A percentile compares a stretch with the other conserved stretches of the same genome.
Evolutionary conservation across 1,140 invertebrate genomes (phyloP).

Genomic region (Scaptomyza hsui): DNA sequence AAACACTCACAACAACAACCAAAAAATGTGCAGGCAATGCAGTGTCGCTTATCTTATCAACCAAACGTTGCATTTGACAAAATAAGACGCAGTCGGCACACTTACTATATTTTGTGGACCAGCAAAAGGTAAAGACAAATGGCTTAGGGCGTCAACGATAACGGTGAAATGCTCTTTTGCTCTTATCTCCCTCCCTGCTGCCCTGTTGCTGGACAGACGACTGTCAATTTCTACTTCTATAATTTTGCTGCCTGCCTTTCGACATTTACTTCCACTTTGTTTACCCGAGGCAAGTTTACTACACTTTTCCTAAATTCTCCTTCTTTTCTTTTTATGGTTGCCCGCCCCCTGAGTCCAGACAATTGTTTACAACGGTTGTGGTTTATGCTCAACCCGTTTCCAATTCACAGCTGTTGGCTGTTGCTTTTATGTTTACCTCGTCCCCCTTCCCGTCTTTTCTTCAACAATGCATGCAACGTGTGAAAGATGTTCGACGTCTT

Average conservation of each 20-base stretch:
- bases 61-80: conserved; percentile 49
- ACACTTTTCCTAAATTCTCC: conserved; percentile 24
- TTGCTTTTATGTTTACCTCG: background rate
- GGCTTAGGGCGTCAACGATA: conserved; percentile 39
- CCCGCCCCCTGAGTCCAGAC: conserved; percentile 29
- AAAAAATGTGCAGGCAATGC: conserved; percentile 28
- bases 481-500: background rate
- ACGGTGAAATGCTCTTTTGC: conserved; percentile 13
- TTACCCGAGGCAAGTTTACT: conserved; percentile 47
- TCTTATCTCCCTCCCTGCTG: background rate
- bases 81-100: conserved; percentile 66
- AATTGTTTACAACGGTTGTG: conserved; percentile 68
- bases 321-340: conserved; percentile 54
- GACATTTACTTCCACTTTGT: conserved; percentile 67
- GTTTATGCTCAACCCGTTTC: conserved; percentile 53
- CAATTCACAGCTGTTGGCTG: conserved; percentile 28
- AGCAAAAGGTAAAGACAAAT: conserved; percentile 3
- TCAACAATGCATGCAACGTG: background rate
- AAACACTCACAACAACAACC: conserved; percentile 5
- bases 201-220: conserved; percentile 3
- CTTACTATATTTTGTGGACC: conserved; percentile 34
- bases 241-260: conserved; percentile 51
- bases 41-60: conserved; percentile 14
- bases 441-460: background rate
- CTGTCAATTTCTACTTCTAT: conserved; percentile 67